These are phyloP conservation scores for Nephrotoma flavescens DNA, from an alignment of 2,888 invertebrate species.

Conservation along the genomic window DNA sequence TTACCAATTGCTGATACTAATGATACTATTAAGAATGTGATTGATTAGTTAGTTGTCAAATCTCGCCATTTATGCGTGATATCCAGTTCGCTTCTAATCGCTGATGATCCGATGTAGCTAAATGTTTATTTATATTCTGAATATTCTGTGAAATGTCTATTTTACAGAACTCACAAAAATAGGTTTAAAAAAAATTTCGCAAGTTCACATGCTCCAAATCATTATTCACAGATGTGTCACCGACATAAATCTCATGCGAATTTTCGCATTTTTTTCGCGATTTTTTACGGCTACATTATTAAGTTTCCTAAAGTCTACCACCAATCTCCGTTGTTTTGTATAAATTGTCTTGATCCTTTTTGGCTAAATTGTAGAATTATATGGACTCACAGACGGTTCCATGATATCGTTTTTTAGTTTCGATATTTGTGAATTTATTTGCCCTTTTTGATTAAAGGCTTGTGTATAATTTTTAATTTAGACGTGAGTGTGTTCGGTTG, in stretches of 20 bases:
- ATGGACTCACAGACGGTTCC: not conserved
- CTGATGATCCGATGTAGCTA: not conserved
- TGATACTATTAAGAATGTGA: not conserved
- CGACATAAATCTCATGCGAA: not conserved
- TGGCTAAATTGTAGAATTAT: not conserved
- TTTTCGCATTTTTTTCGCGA: too few species aligned
- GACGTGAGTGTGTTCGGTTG: not conserved
- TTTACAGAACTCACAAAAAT: not conserved
- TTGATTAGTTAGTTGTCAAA: not conserved
- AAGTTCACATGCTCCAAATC: not conserved
- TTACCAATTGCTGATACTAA: not conserved
- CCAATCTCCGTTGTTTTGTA: not conserved
- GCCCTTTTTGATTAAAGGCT: too few species aligned
- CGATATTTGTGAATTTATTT: not conserved
- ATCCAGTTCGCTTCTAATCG: not conserved
- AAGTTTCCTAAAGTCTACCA: not conserved
- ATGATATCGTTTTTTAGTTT: not conserved
- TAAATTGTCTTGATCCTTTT: not conserved
- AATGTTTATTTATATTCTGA: not conserved
- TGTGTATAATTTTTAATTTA: not conserved
- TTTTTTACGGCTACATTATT: not conserved
- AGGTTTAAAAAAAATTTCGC: not conserved
- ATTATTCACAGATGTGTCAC: not conserved
- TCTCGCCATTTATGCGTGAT: not conserved
- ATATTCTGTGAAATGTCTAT: not conserved